Conservation (phyloP, 2,888 invertebrate genomes). For the Rhagonycha lutea region DNA sequence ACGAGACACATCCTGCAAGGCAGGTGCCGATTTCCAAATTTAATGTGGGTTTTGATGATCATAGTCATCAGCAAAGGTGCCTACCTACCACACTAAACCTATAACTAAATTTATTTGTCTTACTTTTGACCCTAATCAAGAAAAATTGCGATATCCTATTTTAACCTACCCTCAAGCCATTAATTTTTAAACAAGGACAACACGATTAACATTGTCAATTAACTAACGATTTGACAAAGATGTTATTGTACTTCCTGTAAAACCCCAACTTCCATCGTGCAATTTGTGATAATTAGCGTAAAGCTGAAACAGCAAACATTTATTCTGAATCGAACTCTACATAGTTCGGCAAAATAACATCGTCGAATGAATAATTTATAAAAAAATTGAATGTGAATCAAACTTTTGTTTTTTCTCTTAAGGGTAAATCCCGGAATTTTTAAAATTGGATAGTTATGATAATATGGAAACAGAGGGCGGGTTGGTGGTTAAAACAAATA, state of each 20-base stretch:
- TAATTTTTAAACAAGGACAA: not conserved
- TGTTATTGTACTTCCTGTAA: not conserved
- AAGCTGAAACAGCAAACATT: not conserved
- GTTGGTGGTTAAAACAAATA: conserved; percentile 42
- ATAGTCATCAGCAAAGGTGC: conserved; percentile 37
- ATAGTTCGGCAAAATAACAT: not conserved
- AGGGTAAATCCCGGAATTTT: conserved; percentile 3
- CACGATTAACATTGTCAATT: not conserved
- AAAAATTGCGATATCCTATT: conserved; percentile 6
- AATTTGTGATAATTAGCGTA: not conserved
- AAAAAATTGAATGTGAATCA: not conserved
- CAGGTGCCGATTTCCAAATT: conserved; percentile 39
- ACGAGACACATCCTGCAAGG: conserved; percentile 29
- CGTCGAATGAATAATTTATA: not conserved
- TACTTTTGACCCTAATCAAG: conserved; percentile 10
- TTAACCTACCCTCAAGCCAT: not conserved
- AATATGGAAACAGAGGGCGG: conserved; percentile 41
- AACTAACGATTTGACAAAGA: not conserved
- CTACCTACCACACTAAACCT: conserved; percentile 32
- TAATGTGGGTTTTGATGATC: conserved; percentile 40
- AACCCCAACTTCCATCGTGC: not conserved
- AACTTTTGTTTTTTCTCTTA: not conserved
- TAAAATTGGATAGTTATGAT: conserved; percentile 39
- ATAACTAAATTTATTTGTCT: conserved; percentile 35
- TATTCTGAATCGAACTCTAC: not conserved